Percentiles rank a stretch among this genome's conserved stretches.
Evolutionary conservation across 1,140 invertebrate species (phyloP).

Genomic region (Drosophila tani): DNA sequence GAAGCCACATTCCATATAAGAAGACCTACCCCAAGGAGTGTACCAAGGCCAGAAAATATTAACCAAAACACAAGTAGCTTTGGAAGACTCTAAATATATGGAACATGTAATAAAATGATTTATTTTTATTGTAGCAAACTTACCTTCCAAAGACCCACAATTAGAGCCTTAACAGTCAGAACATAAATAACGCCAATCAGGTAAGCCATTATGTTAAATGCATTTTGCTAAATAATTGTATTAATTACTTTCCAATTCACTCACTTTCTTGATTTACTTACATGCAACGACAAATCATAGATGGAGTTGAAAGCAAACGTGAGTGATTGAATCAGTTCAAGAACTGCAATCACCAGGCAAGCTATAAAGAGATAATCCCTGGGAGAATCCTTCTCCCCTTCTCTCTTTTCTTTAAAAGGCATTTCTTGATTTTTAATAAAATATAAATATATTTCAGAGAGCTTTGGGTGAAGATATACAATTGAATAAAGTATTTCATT

Average conservation of each 20-base stretch:
- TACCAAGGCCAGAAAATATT: constrained; percentile 36
- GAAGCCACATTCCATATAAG: constrained; percentile 32
- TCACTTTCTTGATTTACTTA: not conserved
- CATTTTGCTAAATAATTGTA: constrained; percentile 15
- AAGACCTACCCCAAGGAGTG: constrained; percentile 19
- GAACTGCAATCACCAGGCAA: constrained; percentile 34
- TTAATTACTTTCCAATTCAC: no score
- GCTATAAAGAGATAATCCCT: constrained; percentile 15
- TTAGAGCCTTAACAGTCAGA: constrained; percentile 23
- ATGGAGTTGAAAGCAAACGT: constrained; percentile 26
- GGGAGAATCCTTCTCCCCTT: not conserved
- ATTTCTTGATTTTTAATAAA: not conserved
- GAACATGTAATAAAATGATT: not conserved
- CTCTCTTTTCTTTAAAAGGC: not conserved
- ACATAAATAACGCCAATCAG: constrained; percentile 42
- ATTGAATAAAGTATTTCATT: not conserved
- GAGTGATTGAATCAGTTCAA: constrained; percentile 51
- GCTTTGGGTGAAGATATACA: not conserved
- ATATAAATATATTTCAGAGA: constrained; percentile 14
- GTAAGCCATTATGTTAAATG: constrained; percentile 16
- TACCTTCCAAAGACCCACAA: constrained; percentile 51
- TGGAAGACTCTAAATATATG: constrained; percentile 6
- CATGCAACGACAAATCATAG: not conserved
- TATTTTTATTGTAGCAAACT: not conserved
- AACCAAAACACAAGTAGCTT: constrained; percentile 40